Base-by-base conservation (phyloP, 2,797 vertebrate species). In the Syndactyla subalaris region DNA sequence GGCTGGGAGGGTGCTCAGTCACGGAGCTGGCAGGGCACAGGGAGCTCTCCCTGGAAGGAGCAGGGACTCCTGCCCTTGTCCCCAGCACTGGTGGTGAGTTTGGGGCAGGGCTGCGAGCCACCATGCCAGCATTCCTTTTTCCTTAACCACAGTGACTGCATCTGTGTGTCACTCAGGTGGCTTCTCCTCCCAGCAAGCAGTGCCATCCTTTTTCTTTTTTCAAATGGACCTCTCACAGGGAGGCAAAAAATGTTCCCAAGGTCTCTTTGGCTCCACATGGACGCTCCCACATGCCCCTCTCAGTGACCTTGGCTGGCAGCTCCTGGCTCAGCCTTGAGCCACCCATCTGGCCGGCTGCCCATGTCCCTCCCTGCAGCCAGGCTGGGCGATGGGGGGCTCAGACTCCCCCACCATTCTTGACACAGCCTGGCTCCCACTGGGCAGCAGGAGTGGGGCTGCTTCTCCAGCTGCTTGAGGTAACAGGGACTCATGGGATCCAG, bases 381-480 rank as follows among this genome's bases (percentile, higher is more conserved):
- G 43, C 48, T 63, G 84, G 21, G 48, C 1, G 0, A 2, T 6
- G 65, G 9, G 14, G 34, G 17, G 6, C 43, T 76, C 8, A 6
- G 26, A 48, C 27, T 11, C 20, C 3, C 2, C 10, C 16, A 14
- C 5, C 4, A 0, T 55, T 82, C 19, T 16, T 0, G 0, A 19
- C 6, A 8, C 54, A 79, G 29, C 48, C 22, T 16, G 49, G 30
- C 59, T 79, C 20, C 39, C 1, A 0, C 39, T 74, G 70, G 62
- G 39, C 38, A 38, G 38, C 6, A 12, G 58, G 61, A 75, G 12
- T 0, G 0, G 24, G 52, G 43, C 43, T 57, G 30, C 41, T 75
- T 34, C 55, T 70, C 16, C 19, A 2, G 23, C 52, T 43, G 12
- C 54, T 61, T 15, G 39, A 41, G 46, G 30, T 2, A 3, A 29